Conservation (phyloP, 2,888 invertebrate species). For the Augiades crinisus region DNA sequence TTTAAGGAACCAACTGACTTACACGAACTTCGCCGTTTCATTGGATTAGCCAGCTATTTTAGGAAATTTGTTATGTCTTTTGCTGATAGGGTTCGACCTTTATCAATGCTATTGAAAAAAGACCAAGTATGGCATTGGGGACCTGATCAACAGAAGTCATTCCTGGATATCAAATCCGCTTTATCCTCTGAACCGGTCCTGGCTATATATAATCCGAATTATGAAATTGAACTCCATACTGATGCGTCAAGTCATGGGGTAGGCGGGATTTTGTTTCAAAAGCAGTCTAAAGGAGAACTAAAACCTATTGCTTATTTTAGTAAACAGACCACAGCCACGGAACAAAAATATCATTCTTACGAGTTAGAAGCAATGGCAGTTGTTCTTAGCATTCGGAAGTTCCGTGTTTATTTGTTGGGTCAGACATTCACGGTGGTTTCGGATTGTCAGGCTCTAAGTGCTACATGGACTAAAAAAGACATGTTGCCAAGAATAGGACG, state of each 20-base stretch:
- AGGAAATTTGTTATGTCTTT: neutral
- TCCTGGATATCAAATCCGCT: neutral
- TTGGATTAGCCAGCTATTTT: conserved; percentile 1
- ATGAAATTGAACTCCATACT: neutral
- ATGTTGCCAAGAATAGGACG: conserved; percentile 28
- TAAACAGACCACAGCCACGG: conserved; percentile 1
- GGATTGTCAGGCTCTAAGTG: conserved; percentile 1
- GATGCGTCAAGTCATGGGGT: conserved; percentile 7
- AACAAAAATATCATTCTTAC: conserved; percentile 27
- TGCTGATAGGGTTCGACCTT: neutral
- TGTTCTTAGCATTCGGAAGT: conserved; percentile 27
- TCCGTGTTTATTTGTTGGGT: conserved; percentile 8
- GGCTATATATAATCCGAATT: neutral
- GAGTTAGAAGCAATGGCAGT: conserved; percentile 31
- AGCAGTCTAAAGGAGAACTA: neutral
- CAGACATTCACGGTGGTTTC: neutral
- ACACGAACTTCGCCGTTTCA: neutral
- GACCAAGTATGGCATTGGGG: neutral
- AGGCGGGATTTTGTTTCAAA: conserved; percentile 1
- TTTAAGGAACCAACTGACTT: neutral
- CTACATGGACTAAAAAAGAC: conserved; percentile 24
- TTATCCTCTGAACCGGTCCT: neutral
- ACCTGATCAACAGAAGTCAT: neutral
- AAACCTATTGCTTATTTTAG: conserved; percentile 2
- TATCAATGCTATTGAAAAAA: conserved; percentile 2